Conservation (phyloP, 2,888 invertebrate species). For the Cephus pulcher region DNA sequence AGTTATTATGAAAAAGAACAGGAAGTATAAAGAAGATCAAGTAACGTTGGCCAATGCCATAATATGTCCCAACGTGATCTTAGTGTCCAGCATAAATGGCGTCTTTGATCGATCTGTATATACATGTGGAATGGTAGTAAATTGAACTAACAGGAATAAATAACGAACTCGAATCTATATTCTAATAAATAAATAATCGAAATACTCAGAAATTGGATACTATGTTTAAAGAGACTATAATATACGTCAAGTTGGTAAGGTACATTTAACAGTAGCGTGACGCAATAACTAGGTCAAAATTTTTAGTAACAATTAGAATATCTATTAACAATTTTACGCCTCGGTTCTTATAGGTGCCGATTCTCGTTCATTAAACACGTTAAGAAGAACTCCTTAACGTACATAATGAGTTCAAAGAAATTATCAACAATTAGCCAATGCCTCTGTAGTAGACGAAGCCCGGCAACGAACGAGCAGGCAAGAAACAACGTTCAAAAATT, state of each 20-base stretch:
- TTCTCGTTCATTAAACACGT: slow-evolving; percentile 44
- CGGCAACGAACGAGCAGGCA: not conserved
- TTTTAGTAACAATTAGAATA: slow-evolving; percentile 59
- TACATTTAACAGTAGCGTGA: slow-evolving; percentile 6
- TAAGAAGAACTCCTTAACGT: slow-evolving; percentile 40
- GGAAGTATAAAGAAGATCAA: not conserved
- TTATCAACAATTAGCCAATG: slow-evolving; percentile 45
- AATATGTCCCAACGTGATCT: not conserved
- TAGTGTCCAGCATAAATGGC: not conserved
- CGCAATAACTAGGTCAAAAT: slow-evolving; percentile 51
- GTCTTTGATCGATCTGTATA: not conserved
- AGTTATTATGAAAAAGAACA: not conserved
- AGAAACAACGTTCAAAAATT: not conserved
- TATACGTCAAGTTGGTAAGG: not conserved
- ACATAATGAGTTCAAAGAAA: slow-evolving; percentile 44
- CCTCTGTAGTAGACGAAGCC: not conserved
- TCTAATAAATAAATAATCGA: not conserved
- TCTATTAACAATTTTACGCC: slow-evolving; percentile 46
- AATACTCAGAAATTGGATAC: not conserved
- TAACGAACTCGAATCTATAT: not conserved
- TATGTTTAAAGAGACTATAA: not conserved
- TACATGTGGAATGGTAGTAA: not conserved
- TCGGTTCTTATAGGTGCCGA: slow-evolving; percentile 34
- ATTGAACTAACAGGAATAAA: not conserved
- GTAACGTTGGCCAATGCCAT: not conserved